Conservation (phyloP, 2,113 vertebrate species). For the Drymodes brunneopygia region DNA sequence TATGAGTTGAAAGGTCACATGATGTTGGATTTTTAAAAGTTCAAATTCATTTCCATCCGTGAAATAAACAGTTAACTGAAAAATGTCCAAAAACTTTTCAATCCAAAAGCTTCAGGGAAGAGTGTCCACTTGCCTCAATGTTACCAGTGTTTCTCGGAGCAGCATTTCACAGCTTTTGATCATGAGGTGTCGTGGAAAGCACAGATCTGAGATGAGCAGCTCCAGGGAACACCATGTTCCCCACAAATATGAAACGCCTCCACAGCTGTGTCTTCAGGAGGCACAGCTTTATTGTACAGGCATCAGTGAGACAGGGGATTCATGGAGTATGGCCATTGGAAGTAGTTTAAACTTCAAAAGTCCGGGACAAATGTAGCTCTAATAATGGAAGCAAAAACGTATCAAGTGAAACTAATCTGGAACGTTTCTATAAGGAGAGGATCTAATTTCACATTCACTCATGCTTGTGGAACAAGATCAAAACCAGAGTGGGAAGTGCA, state of each 20-base stretch:
- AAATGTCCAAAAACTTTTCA: background rate
- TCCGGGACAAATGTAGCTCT: background rate
- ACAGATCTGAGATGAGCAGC: accelerated
- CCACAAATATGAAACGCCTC: background rate
- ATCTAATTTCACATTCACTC: background rate
- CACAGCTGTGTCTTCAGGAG: background rate
- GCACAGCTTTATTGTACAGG: background rate
- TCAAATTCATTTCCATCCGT: background rate
- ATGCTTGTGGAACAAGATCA: background rate
- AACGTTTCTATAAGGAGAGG: background rate
- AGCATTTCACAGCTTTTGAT: background rate
- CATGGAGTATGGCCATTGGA: accelerated
- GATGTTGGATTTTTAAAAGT: background rate
- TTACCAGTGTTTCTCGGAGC: background rate
- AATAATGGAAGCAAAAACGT: background rate
- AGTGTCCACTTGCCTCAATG: background rate
- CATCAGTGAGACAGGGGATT: background rate
- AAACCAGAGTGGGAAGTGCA: background rate
- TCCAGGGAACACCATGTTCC: background rate
- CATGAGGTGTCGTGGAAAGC: background rate
- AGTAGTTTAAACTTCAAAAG: background rate
- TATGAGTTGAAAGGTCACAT: background rate
- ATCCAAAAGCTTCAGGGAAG: background rate
- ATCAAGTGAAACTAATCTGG: background rate
- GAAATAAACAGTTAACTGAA: background rate